Evolutionary conservation across 1,140 invertebrate species (phyloP).

Genomic region (Gyrodactylus bullatarudis): DNA sequence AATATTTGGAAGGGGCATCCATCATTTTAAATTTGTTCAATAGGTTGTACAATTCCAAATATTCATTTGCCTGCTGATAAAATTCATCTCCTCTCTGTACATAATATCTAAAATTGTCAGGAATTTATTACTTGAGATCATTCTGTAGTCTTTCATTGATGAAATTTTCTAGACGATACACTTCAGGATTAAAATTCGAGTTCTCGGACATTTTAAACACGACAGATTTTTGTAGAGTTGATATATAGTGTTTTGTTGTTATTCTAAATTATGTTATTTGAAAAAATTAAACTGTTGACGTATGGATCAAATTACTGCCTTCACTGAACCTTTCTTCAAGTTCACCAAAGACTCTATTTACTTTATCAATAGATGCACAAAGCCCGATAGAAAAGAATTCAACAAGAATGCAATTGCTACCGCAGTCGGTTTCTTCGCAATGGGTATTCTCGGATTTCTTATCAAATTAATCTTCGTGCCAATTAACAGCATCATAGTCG

Average conservation of each 20-base stretch:
- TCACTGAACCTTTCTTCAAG: constrained; percentile 63
- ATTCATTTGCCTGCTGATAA: background rate
- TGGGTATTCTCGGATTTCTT: constrained; percentile 99
- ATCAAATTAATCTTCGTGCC: constrained; percentile 98
- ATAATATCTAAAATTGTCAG: background rate
- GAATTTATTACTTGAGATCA: background rate
- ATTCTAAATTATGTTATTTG: background rate
- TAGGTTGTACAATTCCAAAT: background rate
- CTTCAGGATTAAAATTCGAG: no score
- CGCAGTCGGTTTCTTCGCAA: constrained; percentile 94
- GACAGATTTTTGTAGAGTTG: background rate
- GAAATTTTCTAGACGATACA: background rate
- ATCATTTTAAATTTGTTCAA: background rate
- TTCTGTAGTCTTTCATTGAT: background rate
- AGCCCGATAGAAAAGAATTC: constrained; percentile 96
- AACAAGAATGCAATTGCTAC: constrained; percentile 98
- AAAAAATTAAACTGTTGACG: background rate
- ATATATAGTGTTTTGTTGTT: background rate
- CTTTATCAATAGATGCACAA: constrained; percentile 89
- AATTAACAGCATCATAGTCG: constrained; percentile 96
- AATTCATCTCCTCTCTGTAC: background rate
- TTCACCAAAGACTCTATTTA: constrained; percentile 79
- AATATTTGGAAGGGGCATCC: background rate
- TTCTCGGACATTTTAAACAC: background rate
- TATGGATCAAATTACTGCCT: constrained; percentile 87